phyloP scores from a whole-genome alignment of 2,113 vertebrate species.

The Neolamprologus sp. region DNA sequence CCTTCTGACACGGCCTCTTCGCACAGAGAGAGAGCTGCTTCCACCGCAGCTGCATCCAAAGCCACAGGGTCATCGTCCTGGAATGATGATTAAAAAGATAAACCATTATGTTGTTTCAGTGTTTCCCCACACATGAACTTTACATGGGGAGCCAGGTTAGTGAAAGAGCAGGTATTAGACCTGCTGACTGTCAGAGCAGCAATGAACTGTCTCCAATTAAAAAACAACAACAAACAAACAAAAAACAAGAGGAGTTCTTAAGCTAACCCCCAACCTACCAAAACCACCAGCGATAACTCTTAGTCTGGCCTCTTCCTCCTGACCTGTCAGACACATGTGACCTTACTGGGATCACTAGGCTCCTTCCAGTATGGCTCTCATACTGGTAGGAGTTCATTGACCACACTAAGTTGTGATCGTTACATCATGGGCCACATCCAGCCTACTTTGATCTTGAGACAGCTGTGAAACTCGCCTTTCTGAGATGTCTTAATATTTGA shows the following conservation, averaged over 20 bases:
- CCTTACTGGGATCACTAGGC: neutral
- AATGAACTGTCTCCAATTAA: neutral
- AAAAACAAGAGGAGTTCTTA: neutral
- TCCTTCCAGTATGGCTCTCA: neutral
- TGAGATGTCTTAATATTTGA: neutral
- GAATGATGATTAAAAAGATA: neutral
- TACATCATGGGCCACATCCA: neutral
- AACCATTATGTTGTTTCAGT: neutral
- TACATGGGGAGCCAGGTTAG: neutral
- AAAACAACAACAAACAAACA: neutral
- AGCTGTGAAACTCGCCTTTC: neutral
- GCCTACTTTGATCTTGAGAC: neutral
- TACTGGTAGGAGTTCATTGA: neutral
- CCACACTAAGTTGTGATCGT: neutral
- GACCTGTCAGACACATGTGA: neutral
- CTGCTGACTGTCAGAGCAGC: neutral
- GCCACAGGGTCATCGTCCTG: conserved; percentile 93
- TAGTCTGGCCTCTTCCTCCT: neutral
- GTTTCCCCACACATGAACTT: neutral
- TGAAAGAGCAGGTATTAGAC: neutral
- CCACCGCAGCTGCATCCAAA: conserved; percentile 92
- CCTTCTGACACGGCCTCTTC: conserved; percentile 86
- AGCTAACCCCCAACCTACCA: neutral
- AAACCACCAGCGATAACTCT: neutral
- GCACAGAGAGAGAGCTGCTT: conserved; percentile 92